These are phyloP conservation scores for Oconnorella tubifera DNA, from an alignment of 2,888 invertebrate genomes.

Conservation along the genomic window DNA sequence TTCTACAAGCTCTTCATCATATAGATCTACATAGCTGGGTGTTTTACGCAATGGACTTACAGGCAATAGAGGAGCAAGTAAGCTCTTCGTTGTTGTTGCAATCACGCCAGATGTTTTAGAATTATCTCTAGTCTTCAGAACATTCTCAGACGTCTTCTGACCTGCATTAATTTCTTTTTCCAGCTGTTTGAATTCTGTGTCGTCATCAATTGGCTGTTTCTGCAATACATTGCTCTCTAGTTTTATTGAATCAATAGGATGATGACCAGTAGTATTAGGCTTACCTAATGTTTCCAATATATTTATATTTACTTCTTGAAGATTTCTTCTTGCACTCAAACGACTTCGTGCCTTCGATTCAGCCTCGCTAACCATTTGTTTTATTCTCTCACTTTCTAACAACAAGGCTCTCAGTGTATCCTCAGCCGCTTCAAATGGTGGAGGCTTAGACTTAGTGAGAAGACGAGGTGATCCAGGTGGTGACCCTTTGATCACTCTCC, in stretches of 20 bases:
- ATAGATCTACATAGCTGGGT: slow-evolving; percentile 32
- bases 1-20: slow-evolving; percentile 33
- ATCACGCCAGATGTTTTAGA: neutral
- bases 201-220: neutral
- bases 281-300: too few relatives aligned
- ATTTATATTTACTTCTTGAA: neutral
- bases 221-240: too few relatives aligned
- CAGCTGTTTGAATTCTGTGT: neutral
- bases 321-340: neutral
- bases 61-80: neutral
- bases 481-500: neutral
- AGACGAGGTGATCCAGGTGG: neutral
- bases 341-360: slow-evolving; percentile 19
- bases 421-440: slow-evolving; percentile 16
- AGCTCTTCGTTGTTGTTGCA: neutral
- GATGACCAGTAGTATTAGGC: slow-evolving; percentile 1
- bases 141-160: too few relatives aligned
- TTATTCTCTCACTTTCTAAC: slow-evolving; percentile 22
- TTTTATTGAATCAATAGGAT: neutral
- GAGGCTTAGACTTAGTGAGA: neutral
- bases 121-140: neutral
- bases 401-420: slow-evolving; percentile 20
- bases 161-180: neutral
- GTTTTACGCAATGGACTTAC: slow-evolving; percentile 11
- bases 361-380: slow-evolving; percentile 23